Conservation (phyloP, 2,113 vertebrate species). For the Illadopsis cleaveri region DNA sequence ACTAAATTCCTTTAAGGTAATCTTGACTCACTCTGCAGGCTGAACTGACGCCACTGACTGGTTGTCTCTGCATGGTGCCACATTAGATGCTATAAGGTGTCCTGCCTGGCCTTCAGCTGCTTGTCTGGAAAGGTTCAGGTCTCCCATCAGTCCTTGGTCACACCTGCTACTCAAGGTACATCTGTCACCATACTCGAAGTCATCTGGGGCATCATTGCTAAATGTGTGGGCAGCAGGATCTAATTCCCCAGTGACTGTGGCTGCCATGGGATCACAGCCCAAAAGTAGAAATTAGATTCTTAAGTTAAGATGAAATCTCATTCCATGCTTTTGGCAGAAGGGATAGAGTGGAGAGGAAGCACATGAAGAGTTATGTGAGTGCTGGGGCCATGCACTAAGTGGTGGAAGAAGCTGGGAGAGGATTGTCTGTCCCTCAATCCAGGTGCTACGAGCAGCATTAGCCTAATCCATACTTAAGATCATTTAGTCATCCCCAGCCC, state of each 20-base stretch:
- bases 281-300: not conserved
- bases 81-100: not conserved
- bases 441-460: not conserved
- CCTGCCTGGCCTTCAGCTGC: not conserved
- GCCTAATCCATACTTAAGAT: accelerated
- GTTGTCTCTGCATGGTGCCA: not conserved
- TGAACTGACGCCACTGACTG: not conserved
- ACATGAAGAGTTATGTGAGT: accelerated
- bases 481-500: not conserved
- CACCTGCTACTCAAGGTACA: not conserved
- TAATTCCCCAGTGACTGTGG: not conserved
- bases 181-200: not conserved
- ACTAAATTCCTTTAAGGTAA: not conserved
- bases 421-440: not conserved
- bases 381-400: not conserved
- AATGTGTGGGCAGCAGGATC: not conserved
- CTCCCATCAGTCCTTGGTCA: not conserved
- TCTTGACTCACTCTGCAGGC: not conserved
- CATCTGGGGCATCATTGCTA: not conserved
- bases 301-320: not conserved
- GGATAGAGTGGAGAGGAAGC: not conserved
- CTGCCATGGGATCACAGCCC: not conserved
- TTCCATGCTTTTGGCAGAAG: not conserved
- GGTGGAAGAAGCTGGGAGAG: not conserved
- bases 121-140: not conserved